Conservation (phyloP, 2,797 vertebrate genomes). For the Tadarida brasiliensis region DNA sequence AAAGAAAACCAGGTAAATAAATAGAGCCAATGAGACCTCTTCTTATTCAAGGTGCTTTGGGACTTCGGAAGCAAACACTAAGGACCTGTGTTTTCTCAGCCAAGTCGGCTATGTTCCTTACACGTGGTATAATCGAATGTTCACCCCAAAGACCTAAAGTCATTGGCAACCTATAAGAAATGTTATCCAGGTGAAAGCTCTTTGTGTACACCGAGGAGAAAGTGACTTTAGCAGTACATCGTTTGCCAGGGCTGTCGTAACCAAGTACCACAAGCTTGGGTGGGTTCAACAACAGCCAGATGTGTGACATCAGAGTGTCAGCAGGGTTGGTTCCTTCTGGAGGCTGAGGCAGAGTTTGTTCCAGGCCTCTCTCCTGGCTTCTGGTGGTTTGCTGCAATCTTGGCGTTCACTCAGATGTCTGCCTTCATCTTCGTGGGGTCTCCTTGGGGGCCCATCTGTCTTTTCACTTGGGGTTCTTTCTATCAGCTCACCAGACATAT, state of each 20-base stretch:
- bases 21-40: neutral
- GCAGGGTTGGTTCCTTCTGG: neutral
- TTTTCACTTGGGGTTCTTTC: neutral
- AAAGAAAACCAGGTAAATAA: neutral
- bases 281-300: neutral
- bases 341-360: neutral
- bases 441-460: neutral
- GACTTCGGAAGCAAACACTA: neutral
- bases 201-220: neutral
- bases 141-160: neutral
- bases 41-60: neutral
- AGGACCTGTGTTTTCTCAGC: neutral
- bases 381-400: neutral
- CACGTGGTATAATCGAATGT: constrained; percentile 11
- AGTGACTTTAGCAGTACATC: neutral
- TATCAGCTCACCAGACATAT: neutral
- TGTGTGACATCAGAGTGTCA: neutral
- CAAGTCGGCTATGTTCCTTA: neutral
- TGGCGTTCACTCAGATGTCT: neutral
- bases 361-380: neutral
- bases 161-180: neutral
- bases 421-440: neutral
- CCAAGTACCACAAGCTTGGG: neutral
- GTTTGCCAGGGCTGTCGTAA: neutral
- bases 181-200: neutral